These are phyloP conservation scores for Myzus persicae DNA, from an alignment of 1,140 invertebrate species.

Conservation along the genomic window DNA sequence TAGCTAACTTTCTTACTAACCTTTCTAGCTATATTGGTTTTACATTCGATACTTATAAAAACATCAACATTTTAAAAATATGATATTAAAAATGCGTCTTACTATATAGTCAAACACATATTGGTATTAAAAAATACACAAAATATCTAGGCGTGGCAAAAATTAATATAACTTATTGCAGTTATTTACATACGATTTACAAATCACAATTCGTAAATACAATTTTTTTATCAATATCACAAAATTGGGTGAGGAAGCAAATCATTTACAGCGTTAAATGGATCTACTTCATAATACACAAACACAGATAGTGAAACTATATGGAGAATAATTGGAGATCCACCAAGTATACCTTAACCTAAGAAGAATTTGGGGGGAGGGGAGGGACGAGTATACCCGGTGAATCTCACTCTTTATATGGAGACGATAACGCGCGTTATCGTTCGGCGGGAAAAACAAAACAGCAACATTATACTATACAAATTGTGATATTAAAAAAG, in stretches of 20 bases:
- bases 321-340: no score
- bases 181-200: neutral
- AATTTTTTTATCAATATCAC: slow-evolving; percentile 2
- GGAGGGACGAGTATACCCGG: neutral
- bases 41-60: neutral
- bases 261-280: neutral
- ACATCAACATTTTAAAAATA: neutral
- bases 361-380: neutral
- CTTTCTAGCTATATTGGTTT: neutral
- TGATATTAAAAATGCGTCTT: neutral
- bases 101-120: neutral
- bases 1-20: no score
- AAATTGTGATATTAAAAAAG: neutral
- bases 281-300: neutral
- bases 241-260: neutral
- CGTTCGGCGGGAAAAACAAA: neutral
- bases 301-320: neutral
- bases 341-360: neutral
- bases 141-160: no score
- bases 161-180: no score
- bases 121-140: no score
- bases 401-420: neutral
- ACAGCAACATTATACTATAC: neutral
- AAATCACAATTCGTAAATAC: neutral
- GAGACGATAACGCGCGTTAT: neutral